Evolutionary conservation across 1,140 invertebrate species (phyloP), one percentile per base, ranked within the genome.

Genomic region (Coptotermes formosanus): DNA sequence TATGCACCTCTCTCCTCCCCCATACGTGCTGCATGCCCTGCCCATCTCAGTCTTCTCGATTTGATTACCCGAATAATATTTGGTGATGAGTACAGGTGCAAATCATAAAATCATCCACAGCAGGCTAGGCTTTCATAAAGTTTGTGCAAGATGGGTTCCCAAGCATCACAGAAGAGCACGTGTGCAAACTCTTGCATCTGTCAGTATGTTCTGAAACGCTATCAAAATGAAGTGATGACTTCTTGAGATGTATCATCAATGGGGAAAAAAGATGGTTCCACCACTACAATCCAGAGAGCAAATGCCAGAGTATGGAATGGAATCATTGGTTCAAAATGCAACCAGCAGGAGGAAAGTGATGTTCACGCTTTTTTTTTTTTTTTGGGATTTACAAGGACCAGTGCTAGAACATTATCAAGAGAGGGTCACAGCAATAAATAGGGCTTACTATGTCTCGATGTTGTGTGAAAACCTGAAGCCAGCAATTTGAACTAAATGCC

Each of bases 401-500:
- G 30, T 84, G 11, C 83, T 84, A n/a, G n/a, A 84, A 84, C 21
- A 84, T 84, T 84, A 84, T 30, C 38, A 43, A 38, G 83, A 44
- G 44, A 48, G 30, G 45, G 32, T 4, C 12, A 23, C 21, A 84
- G 43, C 83, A 84, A 21, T 84, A 44, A 82, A 82, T 25, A 82
- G 82, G 6, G 44, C 19, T 6, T 30, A 25, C 1, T 82, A 82
- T 30, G 7, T 16, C 12, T 4, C 19, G 30, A 84, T 43, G 83
- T 21, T 43, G 83, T 21, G 25, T 16, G n/a, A 84, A 19, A n/a
- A 44, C 21, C 44, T 84, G 44, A 84, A 84, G 44, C 83, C 83
- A 32, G 83, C 83, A 84, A 84, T 84, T 84, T n/a, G 83, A 82
- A 82, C 30, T 23, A 82, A 82, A 82, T 23, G 82, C 82, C 82